Evolutionary conservation across 92 coral and sea anemone species (phyloP).

Genomic region (Zoanthus sansibaricus): DNA sequence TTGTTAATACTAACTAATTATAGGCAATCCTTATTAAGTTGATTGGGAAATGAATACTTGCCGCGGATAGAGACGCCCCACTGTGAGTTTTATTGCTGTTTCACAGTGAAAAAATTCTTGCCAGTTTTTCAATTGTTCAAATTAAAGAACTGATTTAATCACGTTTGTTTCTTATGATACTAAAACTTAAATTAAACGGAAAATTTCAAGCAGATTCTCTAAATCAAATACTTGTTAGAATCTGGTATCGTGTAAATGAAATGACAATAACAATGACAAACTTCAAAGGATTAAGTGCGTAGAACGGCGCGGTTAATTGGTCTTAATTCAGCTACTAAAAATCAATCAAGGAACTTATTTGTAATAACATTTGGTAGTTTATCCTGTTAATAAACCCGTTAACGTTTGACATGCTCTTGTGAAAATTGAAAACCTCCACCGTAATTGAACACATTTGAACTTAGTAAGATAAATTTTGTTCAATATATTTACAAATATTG

Average conservation of each 20-base stretch:
- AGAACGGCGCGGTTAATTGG: conserved; percentile 47
- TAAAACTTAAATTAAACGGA: not conserved
- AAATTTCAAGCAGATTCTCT: not conserved
- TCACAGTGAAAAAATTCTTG: conserved; percentile 32
- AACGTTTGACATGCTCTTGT: conserved; percentile 40
- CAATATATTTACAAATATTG: not conserved
- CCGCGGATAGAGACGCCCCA: conserved; percentile 56
- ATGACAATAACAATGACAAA: conserved; percentile 12
- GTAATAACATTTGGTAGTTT: conserved; percentile 51
- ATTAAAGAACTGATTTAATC: conserved; percentile 16
- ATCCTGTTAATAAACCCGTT: conserved; percentile 50
- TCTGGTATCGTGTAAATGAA: conserved; percentile 32
- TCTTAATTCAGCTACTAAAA: conserved; percentile 53
- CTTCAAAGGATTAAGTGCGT: conserved; percentile 45
- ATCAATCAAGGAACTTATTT: conserved; percentile 47
- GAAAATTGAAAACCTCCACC: not conserved
- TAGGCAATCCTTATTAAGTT: conserved; percentile 58
- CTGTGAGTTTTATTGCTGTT: conserved; percentile 65
- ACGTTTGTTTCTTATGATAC: conserved; percentile 8
- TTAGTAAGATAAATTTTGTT: not conserved
- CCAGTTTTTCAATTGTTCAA: conserved; percentile 33
- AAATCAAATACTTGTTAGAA: not conserved
- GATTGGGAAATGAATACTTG: conserved; percentile 53
- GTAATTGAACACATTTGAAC: not conserved
- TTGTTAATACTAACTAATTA: conserved; percentile 60